These are phyloP conservation scores for Fulica atra DNA, from an alignment of 2,113 vertebrate genomes.

Conservation along the genomic window DNA sequence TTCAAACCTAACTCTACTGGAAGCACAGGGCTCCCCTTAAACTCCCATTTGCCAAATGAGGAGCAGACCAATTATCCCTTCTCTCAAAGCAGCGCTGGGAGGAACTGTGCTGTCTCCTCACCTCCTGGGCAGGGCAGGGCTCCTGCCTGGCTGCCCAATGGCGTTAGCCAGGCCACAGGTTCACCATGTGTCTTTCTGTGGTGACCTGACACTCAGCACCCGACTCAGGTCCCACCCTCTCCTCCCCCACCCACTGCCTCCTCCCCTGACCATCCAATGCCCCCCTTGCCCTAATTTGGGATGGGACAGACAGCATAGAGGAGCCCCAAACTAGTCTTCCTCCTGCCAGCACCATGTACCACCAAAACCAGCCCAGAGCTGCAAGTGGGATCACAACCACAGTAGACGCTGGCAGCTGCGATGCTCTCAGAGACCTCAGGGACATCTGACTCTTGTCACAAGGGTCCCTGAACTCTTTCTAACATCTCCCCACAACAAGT, in stretches of 20 bases:
- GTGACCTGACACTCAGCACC: neutral
- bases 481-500: neutral
- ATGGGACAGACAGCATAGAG: neutral
- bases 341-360: neutral
- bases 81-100: neutral
- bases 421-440: neutral
- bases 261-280: neutral
- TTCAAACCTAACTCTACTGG: neutral
- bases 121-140: neutral
- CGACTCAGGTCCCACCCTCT: neutral
- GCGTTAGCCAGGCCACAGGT: neutral
- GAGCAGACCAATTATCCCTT: neutral
- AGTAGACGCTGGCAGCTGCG: neutral
- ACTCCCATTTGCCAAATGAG: neutral
- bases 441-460: neutral
- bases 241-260: neutral
- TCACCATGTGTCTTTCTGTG: neutral
- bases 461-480: neutral
- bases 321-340: neutral
- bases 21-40: neutral
- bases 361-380: fast-evolving
- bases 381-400: neutral
- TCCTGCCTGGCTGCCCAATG: fast-evolving
- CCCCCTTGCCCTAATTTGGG: neutral
- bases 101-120: fast-evolving